Conservation (phyloP, 2,113 vertebrate species). For the Hydrolagus affinis region DNA sequence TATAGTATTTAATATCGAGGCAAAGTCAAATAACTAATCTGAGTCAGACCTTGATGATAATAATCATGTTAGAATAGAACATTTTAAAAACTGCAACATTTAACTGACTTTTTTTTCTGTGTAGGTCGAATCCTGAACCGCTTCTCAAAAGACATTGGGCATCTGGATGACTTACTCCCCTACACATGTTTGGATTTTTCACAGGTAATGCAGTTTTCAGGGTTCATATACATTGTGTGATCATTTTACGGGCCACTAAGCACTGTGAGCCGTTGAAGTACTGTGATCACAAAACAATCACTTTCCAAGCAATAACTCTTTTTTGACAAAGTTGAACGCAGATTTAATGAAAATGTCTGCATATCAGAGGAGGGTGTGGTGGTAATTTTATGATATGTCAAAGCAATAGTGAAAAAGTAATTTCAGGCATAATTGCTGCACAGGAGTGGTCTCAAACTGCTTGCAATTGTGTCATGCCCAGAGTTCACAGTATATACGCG, state of each 20-base stretch:
- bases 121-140: conserved; percentile 81
- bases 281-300: conserved; percentile 68
- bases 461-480: conserved; percentile 48
- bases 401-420: conserved; percentile 55
- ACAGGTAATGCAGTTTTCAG: conserved; percentile 70
- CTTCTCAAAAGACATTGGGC: conserved; percentile 88
- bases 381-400: conserved; percentile 48
- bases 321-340: conserved; percentile 50
- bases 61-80: neutral
- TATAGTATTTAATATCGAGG: neutral
- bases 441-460: conserved; percentile 49
- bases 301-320: conserved; percentile 57
- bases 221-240: conserved; percentile 48
- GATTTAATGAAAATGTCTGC: conserved; percentile 66
- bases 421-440: conserved; percentile 56
- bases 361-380: conserved; percentile 68
- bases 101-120: neutral
- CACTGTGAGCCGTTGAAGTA: conserved; percentile 58
- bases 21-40: neutral
- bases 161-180: conserved; percentile 82
- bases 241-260: conserved; percentile 65
- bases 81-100: neutral
- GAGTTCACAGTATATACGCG: conserved; percentile 52
- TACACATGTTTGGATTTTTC: conserved; percentile 80
- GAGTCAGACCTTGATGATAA: neutral